A percentile compares a stretch with the other conserved stretches of the same genome.
phyloP scores from a whole-genome alignment of 1,140 invertebrate genomes.

The Octopus sinensis region DNA sequence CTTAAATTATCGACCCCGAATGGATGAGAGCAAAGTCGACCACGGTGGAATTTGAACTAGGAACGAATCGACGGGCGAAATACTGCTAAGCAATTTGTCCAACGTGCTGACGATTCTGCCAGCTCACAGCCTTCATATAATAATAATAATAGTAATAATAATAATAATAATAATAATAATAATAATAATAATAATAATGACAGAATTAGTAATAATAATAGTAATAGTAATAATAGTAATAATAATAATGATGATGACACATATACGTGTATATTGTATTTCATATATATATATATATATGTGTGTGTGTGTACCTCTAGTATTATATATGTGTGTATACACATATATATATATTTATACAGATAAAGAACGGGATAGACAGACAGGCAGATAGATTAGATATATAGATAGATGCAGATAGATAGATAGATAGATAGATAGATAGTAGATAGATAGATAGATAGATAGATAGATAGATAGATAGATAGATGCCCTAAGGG shows the following conservation, averaged over 20 bases:
- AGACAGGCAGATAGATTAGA: neutral
- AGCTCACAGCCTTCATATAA: neutral
- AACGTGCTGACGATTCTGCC: neutral
- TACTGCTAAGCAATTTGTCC: neutral
- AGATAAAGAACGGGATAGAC: neutral
- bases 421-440: neutral
- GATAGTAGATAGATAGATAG: neutral
- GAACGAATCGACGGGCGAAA: neutral
- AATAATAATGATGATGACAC: neutral
- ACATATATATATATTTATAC: neutral
- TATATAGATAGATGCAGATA: neutral
- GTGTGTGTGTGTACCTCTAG: neutral
- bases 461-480: neutral
- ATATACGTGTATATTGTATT: slow-evolving; percentile 9
- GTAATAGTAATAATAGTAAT: neutral
- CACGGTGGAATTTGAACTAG: too few relatives aligned
- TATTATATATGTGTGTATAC: neutral
- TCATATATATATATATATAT: neutral
- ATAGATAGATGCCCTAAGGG: too few relatives aligned
- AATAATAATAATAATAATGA: neutral
- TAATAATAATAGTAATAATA: neutral
- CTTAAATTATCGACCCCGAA: too few relatives aligned
- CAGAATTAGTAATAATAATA: neutral
- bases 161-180: neutral
- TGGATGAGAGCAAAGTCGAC: too few relatives aligned